Base-by-base conservation (phyloP, 2,113 vertebrate species). In the Noturus placidus region DNA sequence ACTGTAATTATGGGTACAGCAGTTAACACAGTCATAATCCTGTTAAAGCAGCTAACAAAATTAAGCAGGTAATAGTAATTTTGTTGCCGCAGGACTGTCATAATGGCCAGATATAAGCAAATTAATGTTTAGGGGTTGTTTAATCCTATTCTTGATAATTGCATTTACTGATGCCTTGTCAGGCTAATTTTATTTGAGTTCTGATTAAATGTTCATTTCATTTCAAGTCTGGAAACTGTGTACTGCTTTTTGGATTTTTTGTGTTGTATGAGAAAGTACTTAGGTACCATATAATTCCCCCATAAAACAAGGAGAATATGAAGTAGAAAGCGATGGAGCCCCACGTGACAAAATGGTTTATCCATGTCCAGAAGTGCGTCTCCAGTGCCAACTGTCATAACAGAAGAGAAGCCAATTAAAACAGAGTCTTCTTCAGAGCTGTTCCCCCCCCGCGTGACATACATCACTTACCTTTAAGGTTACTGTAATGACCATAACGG, bases 311-410 rank as follows among this genome's bases (percentile, higher is more conserved):
- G 85, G 98, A 99, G 94, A 99, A 99, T 92, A 97, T 94, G 93
- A 99, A 98, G 94, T 99, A 99, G 96, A 99, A 99, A 59, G 95
- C 95, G 90, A 99, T 97, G 83, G 98, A 99, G 87, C 98, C 98
- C 98, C 98, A 99, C 0, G 97, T 99, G 93, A 99, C 98, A 94
- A 99, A 97, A 94, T 99, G 98, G 92, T 99, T 97, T 93, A 99
- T 97, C 98, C 98, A 99, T 1, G 98, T 99, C 98, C 98, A 99
- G 95, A 98, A 99, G 90, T 97, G 97, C 86, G 98, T 99, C 94
- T 99, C 98, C 91, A 99, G 94, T 80, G 98, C 98, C 93, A 99
- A 96, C 98, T 99, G 92, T 77, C 59, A 22, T 81, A 10, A 76
- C 17, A 33, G 42, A 10, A 10, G 2, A 79, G 13, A 5, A n/a